phyloP scores from a whole-genome alignment of 2,888 invertebrate species.

The Lithophane leautieri region DNA sequence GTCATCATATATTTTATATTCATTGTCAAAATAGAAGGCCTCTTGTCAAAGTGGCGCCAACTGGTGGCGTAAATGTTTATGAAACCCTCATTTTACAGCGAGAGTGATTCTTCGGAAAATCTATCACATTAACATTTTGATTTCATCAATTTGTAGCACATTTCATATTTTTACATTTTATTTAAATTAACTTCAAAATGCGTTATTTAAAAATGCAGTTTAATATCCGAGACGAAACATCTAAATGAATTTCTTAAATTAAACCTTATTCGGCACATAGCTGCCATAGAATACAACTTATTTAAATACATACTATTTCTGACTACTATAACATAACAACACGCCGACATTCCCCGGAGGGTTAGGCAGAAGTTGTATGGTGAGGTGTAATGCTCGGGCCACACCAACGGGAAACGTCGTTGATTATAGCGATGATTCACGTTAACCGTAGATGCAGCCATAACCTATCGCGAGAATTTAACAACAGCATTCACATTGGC shows the following conservation, averaged over 20 bases:
- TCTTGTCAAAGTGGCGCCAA: too few species aligned
- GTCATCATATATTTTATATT: too few species aligned
- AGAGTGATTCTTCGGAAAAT: constrained; percentile 15
- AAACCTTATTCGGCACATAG: background rate
- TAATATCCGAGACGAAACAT: background rate
- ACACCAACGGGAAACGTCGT: too few species aligned
- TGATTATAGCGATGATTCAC: too few species aligned
- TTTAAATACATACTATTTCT: background rate
- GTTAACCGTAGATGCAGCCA: too few species aligned
- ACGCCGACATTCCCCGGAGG: background rate
- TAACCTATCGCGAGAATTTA: too few species aligned
- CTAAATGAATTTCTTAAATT: background rate
- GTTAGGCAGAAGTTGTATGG: background rate
- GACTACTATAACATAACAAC: background rate
- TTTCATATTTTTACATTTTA: background rate
- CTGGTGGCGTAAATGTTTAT: too few species aligned
- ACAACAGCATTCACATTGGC: too few species aligned
- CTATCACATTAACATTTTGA: background rate
- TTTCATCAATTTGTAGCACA: background rate
- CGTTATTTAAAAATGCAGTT: background rate
- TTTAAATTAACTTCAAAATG: background rate
- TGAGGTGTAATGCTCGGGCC: too few species aligned
- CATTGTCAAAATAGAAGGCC: too few species aligned
- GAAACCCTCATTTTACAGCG: too few species aligned
- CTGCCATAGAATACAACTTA: background rate